Percentiles rank a stretch among this genome's conserved stretches.
phyloP scores from a whole-genome alignment of 2,888 invertebrate genomes.

The Himalopsyche japonica region DNA sequence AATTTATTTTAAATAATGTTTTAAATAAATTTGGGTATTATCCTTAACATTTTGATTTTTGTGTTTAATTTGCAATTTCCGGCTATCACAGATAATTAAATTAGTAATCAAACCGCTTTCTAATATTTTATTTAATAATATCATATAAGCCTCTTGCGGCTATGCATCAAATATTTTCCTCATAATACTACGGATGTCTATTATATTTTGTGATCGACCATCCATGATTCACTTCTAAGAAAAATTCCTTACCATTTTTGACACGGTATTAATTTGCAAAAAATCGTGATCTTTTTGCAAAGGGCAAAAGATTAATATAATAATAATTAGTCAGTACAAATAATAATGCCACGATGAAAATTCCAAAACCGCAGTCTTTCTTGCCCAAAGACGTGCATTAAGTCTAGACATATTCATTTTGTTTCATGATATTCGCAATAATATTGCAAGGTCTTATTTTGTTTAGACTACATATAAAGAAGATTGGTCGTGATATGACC shows the following conservation, averaged over 20 bases:
- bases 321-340: background rate
- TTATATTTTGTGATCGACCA: background rate
- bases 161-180: background rate
- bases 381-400: background rate
- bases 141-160: too few relatives aligned
- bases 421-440: background rate
- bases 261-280: background rate
- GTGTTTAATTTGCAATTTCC: too few relatives aligned
- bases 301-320: background rate
- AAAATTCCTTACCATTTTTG: background rate
- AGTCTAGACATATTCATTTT: background rate
- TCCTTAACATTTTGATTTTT: too few relatives aligned
- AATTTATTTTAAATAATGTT: too few relatives aligned
- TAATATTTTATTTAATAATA: too few relatives aligned
- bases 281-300: background rate
- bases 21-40: too few relatives aligned
- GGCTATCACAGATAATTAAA: too few relatives aligned
- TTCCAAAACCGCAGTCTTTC: background rate
- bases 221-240: background rate
- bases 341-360: background rate
- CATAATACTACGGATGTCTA: background rate
- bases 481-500: background rate
- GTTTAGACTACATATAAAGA: background rate
- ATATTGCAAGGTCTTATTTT: background rate
- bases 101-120: too few relatives aligned